Evolutionary conservation across 2,113 vertebrate genomes (phyloP), one percentile per base, ranked within the genome.

Genomic region (Marmota flaviventris): DNA sequence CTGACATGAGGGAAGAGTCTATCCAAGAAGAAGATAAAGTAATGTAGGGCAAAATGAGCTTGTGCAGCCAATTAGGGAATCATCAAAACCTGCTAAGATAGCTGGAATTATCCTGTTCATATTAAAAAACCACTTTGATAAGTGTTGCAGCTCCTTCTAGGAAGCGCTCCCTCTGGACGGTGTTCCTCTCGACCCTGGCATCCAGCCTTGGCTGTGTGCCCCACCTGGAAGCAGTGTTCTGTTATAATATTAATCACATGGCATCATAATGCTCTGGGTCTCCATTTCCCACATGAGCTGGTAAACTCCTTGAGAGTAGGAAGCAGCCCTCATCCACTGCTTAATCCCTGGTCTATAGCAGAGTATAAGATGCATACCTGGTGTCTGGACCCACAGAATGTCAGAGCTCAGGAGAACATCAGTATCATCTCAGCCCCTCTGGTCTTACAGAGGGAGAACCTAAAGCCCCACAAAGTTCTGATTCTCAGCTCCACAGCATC

Each of bases 11-110:
- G 20, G 39, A 61, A 89, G 93, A 53, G 39, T 89, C 94, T 97
- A 94, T 97, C 97, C 94, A 81, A 96, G 98, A 97, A 96, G 92
- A 96, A 87, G 8, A 16, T 87, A 91, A 87, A 94, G 97, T 88
- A 96, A 95, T 56, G 42, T 79, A 95, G 56, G 92, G 72, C 73
- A 93, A 81, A 92, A 96, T 24, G 87, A 94, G 93, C 34, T 81
- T 95, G 87, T 17, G 42, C 90, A 92, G 82, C 96, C 58, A 48
- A 88, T 83, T 27, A 65, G 82, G 77, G 75, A 89, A 39, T 61
- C 67, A 17, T 32, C 51, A 39, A 69, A 70, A 89, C 85, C 88
- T 87, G 76, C 45, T 82, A 27, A 78, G 88, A 73, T 69, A 75
- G 81, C 63, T 67, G 32, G 51, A 73, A 73, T 81, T 34, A 81